A percentile compares a stretch with the other conserved stretches of the same genome.
Conservation (phyloP, 2,113 vertebrate genomes). For the Tachysurus vachellii region DNA sequence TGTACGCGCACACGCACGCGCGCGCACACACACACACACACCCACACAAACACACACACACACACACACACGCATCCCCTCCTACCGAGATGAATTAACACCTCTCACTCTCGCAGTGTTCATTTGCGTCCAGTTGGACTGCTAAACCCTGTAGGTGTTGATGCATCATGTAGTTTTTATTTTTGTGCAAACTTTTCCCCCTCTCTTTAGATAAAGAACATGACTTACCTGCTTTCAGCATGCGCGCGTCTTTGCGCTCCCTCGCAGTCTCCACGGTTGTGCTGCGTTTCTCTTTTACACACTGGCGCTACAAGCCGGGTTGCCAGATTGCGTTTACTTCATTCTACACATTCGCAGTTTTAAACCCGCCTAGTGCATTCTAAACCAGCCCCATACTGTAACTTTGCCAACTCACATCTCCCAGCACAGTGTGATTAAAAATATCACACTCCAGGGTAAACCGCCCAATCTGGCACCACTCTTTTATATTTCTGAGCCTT, state of each 20-base stretch:
- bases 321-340: constrained; percentile 23
- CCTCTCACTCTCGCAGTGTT: neutral
- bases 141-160: neutral
- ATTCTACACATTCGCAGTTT: neutral
- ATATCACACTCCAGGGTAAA: constrained; percentile 21
- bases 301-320: constrained; percentile 21
- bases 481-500: neutral
- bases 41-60: neutral
- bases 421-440: constrained; percentile 28
- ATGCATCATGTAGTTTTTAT: neutral
- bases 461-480: neutral
- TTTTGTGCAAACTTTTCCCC: neutral
- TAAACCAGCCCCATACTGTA: constrained; percentile 1
- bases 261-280: neutral
- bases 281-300: constrained; percentile 25
- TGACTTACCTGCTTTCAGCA: constrained; percentile 12
- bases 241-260: constrained; percentile 16
- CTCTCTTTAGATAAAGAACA: neutral
- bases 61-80: neutral
- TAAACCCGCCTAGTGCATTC: neutral
- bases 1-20: neutral
- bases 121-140: neutral
- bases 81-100: neutral
- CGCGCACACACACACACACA: neutral
- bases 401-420: constrained; percentile 4